These are phyloP conservation scores for Eolophus roseicapilla DNA, from an alignment of 2,113 vertebrate genomes.

Conservation along the genomic window DNA sequence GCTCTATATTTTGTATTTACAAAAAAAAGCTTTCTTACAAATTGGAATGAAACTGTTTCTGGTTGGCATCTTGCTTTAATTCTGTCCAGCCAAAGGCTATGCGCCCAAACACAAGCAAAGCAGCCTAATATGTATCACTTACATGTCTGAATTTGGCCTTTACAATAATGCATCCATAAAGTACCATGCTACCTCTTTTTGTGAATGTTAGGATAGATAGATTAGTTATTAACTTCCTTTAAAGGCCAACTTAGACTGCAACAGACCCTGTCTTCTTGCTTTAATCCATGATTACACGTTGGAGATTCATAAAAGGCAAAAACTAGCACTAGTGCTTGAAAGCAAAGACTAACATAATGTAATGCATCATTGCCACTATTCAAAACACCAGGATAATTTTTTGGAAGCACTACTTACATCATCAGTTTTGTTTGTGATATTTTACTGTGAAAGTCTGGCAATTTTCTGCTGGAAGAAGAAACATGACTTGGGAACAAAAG, in stretches of 20 bases:
- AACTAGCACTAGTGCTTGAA: neutral
- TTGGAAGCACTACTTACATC: neutral
- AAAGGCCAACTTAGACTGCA: neutral
- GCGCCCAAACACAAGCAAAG: neutral
- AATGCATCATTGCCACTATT: neutral
- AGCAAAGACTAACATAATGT: neutral
- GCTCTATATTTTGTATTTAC: neutral
- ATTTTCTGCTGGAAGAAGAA: neutral
- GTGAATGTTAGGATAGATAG: neutral
- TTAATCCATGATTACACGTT: neutral
- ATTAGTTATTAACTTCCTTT: neutral
- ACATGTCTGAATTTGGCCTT: neutral
- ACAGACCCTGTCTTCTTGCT: neutral
- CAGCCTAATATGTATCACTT: constrained; percentile 13
- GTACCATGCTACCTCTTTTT: neutral
- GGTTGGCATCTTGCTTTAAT: constrained; percentile 23
- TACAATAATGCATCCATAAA: neutral
- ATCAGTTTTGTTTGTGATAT: neutral
- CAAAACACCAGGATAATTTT: neutral
- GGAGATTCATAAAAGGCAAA: neutral
- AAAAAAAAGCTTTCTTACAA: neutral
- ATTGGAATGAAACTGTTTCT: constrained; percentile 34
- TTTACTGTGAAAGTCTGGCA: neutral
- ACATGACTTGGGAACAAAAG: neutral
- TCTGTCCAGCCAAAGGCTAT: neutral